Base-by-base conservation (phyloP, 2,113 vertebrate species). In the Bufo gargarizans region DNA sequence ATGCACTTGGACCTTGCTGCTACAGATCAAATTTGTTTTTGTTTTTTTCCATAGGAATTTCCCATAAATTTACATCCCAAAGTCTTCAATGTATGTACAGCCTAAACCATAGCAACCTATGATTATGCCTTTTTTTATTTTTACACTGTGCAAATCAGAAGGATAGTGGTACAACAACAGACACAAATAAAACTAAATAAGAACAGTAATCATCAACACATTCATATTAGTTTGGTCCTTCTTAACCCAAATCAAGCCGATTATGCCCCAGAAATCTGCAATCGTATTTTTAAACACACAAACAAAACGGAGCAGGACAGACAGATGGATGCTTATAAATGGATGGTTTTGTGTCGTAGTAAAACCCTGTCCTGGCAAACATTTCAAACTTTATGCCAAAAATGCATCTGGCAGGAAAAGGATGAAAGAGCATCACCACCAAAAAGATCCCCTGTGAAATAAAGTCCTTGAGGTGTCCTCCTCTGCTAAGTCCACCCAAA, bases 41-140 rank as follows among this genome's bases (percentile, higher is more conserved):
- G 6, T 20, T 71, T 49, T 96, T 97, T 97, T 97, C 97, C 97
- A 98, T 97, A 98, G 97, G 97, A 98, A 99, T 96, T 97, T 94
- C 95, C 96, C 95, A 92, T 95, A 97, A 95, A 96, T 97, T 96
- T 96, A 96, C 97, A 98, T 96, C 96, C 96, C 96, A 96, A 96
- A 97, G 96, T 97, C 97, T 95, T 97, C 95, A 96, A 96, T 97
- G 96, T 97, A 96, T 95, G 92, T 96, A 96, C 96, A 97, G 96
- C 96, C 96, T 95, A 96, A 97, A 97, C 97, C 97, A 98, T 97
- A 97, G 97, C 96, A 96, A 96, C 96, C 97, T 97, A 97, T 96
- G 95, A 96, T 97, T 97, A 96, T 96, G 95, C 96, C 95, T 96
- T 97, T 98, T 12, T 53, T 55, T 79, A 56, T 82, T 82, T 98